Evolutionary conservation across 2,113 vertebrate species (phyloP), one percentile per base, ranked within the genome.

Genomic region (Oryzias woworae): DNA sequence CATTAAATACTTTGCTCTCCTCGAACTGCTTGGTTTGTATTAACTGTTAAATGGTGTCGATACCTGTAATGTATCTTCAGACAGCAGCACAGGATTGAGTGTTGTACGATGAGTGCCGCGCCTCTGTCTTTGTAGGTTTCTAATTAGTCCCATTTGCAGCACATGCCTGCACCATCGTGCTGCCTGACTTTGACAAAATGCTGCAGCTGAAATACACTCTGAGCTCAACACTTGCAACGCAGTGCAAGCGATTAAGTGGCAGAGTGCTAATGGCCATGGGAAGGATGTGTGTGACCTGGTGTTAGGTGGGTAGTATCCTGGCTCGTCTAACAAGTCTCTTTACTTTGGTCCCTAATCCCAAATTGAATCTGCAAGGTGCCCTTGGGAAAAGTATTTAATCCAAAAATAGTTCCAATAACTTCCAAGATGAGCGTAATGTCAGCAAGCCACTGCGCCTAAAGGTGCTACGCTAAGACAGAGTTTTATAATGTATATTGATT

Each of bases 341-440:
- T 85, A 81, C 86, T 67, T 71, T 16, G 53, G 4, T 73, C 73
- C 86, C 80, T 90, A 90, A 90, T 91, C 88, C 86, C 74, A 89
- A 90, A 90, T 91, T 88, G 87, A 88, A 88, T 88, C 81, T 78
- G 55, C 77, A 88, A 90, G 87, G 86, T 91, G 86, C 80, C 87
- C 83, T 87, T 88, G 85, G 85, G 84, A 76, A 80, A 86, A 86
- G 75, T 72, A 64, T 74, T 83, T 89, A 87, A 91, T 86, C 86
- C 88, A 49, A 66, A 81, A 36, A 85, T 77, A 77, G 68, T 77
- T 81, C 73, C 76, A 76, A 66, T 80, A 81, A 76, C 71, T 78
- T 81, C 43, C 69, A 10, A 71, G 73, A 69, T 16, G 76, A 28
- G 58, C 63, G 76, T 79, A 84, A 78, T 65, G 58, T 58, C 15